Base-by-base conservation (phyloP, 1,140 invertebrate species). In the Drosophila neocordata region DNA sequence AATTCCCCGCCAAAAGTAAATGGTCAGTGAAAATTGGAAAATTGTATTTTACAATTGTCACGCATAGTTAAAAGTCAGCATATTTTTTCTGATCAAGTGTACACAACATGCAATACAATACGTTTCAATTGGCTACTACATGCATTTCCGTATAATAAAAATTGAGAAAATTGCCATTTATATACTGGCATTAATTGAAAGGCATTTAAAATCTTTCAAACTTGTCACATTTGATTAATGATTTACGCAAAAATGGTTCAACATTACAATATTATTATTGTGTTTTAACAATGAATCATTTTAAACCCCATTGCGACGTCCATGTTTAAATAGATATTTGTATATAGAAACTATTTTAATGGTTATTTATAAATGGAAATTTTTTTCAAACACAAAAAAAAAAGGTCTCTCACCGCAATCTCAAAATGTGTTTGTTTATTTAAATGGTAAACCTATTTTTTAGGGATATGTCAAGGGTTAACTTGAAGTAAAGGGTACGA, bases 131-230 rank as follows among this genome's bases (percentile, higher is more conserved):
- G 53, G 34, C n/a, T 31, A 56, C 9, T 35, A 27, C 53, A 56
- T 56, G 53, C 53, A 56, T 56, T 56, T 56, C 53, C 53, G 27
- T 56, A 56, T 56, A 34, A 34, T 5, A n/a, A 56, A 13, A 35
- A n/a, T 27, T 31, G 13, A 8, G 11, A 11, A 69, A 24, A 41
- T 73, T 68, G 13, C 27, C 12, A 22, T 13, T 8, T 13, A 24
- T 27, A n/a, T 15, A 24, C 34, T 18, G 35, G 2, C 15, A 15
- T 60, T 9, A 22, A 44, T 60, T 22, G 22, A 18, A 11, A 20
- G 7, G 41, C 41, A 48, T 48, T 48, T 48, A 48, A 48, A 20
- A 48, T 11, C 15, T 48, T 20, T 11, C 8, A 20, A 20, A 48
- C 15, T 20, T 48, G 41, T 48, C 41, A 48, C 15, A 20, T 48